Evolutionary conservation across 2,113 vertebrate genomes (phyloP), one percentile per base, ranked within the genome.

Genomic region (Gadus chalcogrammus): DNA sequence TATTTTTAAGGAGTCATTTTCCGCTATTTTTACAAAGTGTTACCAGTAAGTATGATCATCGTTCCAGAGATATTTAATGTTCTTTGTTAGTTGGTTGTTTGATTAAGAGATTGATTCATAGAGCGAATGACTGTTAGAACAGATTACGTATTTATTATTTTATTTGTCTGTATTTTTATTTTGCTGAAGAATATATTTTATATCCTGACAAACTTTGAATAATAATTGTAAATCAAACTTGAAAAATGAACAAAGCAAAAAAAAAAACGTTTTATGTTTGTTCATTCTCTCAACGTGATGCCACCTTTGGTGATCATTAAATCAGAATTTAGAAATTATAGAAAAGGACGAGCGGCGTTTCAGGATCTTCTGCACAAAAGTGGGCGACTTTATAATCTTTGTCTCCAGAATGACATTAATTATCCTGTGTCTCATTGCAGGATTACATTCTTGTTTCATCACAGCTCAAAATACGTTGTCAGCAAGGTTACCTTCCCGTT

Each of bases 121-220:
- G 20, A 67, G 16, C 27, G 17, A 53, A 20, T 55, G 48, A 55
- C 18, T 53, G 9, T 58, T 56, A 12, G 55, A 56, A 15, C 18
- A 18, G 22, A 15, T 22, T 28, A 56, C 27, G 24, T 67, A 67
- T 67, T 67, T 67, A 67, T 67, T 67, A 15, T 55, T 56, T 16
- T 56, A 16, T 22, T 22, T 67, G 62, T 67, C 18, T 55, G 35
- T 42, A 15, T 65, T 66, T 66, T 67, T 67, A 11, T 67, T 20
- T 67, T 24, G 12, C 22, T 67, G 20, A 63, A 63, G 22, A 63
- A 17, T 31, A 64, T 58, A 67, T 16, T 67, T n/a, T 67, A 17
- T 67, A 22, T 67, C 65, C 65, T 67, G 65, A 31, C 27, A 56
- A 28, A 67, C 65, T 67, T 67, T 56, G 65, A 67, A 67, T 56